A percentile compares a stretch with the other conserved stretches of the same genome.
phyloP scores from a whole-genome alignment of 2,113 vertebrate genomes.

The Alaudala cheleensis region DNA sequence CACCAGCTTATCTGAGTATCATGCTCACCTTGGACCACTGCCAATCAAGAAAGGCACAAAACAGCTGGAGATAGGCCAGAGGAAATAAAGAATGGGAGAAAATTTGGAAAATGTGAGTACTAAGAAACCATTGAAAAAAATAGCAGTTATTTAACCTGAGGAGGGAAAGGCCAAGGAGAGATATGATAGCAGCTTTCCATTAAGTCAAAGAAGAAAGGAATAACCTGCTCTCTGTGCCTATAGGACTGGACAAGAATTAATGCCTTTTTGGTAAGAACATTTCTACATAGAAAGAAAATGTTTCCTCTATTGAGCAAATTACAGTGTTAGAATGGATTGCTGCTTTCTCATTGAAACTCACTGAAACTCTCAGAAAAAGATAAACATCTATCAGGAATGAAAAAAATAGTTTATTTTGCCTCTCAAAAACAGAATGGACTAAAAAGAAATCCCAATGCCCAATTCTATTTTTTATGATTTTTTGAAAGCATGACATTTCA shows the following conservation, averaged over 20 bases:
- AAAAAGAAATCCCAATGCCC: background rate
- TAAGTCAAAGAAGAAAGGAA: constrained; percentile 9
- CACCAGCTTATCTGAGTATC: constrained; percentile 2
- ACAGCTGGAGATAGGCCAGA: background rate
- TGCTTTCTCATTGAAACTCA: background rate
- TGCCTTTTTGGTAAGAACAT: background rate
- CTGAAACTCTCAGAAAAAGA: background rate
- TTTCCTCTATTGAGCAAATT: background rate
- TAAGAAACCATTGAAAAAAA: background rate
- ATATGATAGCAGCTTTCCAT: constrained; percentile 3
- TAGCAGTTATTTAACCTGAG: background rate
- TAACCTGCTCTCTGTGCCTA: background rate
- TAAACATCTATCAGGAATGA: background rate
- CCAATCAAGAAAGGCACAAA: background rate
- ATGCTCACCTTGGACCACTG: background rate
- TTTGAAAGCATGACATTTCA: background rate
- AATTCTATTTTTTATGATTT: background rate
- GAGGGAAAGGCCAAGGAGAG: constrained; percentile 25
- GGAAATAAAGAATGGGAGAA: constrained; percentile 17
- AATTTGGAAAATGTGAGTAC: background rate
- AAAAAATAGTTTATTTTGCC: background rate
- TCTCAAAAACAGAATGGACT: background rate
- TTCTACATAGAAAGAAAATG: background rate
- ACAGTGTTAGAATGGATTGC: background rate
- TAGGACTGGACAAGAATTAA: constrained; percentile 7